Evolutionary conservation across 1,140 invertebrate genomes (phyloP), one percentile per base, ranked within the genome.

Genomic region (Xylocopa sonorina): DNA sequence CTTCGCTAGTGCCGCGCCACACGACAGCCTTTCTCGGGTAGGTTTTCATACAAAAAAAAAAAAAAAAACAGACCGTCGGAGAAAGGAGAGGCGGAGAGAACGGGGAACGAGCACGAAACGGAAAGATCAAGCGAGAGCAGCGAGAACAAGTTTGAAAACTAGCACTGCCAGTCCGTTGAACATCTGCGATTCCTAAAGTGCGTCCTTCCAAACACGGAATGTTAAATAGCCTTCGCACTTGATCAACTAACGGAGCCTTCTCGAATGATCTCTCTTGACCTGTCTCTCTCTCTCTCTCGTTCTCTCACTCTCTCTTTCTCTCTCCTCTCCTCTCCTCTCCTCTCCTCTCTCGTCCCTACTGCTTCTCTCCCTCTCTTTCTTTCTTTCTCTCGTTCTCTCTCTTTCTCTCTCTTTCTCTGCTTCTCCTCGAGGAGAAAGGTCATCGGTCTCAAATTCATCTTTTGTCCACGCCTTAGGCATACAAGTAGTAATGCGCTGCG

Each of bases 141-240:
- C 57, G 75, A 72, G 75, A 87, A 88, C 85, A 64, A 88, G 85
- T 88, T 88, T 88, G 75, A 88, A 85, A 87, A 88, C 82, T 88
- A 81, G 84, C 82, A 87, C 53, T 75, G 82, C 79, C 84, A 75
- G 82, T 88, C 51, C 57, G 78, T 82, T 68, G 63, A 76, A 84
- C 83, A 86, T 79, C 85, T 83, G 85, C 81, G 85, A 86, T 86
- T 85, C 81, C 73, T 76, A 69, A 78, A 80, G 64, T 76, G 81
- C 73, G 77, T 86, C 72, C 84, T 78, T 69, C 73, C 68, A 74
- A 79, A 75, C 80, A 66, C 66, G 84, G 75, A 82, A 82, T 82
- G 84, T 76, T 80, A 85, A 85, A 86, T 80, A 83, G 77, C 72
- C 73, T 78, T 80, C 85, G 77, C 80, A 82, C 68, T 75, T 83